phyloP scores from a whole-genome alignment of 2,113 vertebrate species.

The Hepsetus odoe region DNA sequence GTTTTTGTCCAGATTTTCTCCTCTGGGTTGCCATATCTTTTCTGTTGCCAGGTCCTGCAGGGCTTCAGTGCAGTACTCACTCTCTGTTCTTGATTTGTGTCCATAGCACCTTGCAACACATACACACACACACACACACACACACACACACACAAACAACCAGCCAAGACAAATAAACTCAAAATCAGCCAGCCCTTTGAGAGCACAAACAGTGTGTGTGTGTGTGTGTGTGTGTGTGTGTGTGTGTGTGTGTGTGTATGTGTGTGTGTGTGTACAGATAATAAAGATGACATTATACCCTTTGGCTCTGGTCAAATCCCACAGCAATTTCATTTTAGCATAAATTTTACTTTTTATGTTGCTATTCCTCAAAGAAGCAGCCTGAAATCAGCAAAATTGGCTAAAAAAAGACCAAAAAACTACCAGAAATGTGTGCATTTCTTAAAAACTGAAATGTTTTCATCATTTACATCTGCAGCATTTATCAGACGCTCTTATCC shows the following conservation, averaged over 20 bases:
- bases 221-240: not conserved
- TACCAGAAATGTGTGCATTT: too few species aligned
- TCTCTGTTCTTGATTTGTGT: not conserved
- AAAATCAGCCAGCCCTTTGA: not conserved
- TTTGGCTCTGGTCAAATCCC: not conserved
- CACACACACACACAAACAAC: constrained; percentile 7
- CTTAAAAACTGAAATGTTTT: too few species aligned
- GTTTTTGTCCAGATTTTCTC: constrained; percentile 8
- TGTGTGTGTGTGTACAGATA: not conserved
- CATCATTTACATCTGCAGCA: too few species aligned
- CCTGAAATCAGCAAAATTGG: too few species aligned
- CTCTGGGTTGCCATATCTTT: constrained; percentile 11
- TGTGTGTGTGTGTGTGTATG: too few species aligned
- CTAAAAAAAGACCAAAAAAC: too few species aligned
- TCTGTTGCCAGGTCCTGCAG: not conserved
- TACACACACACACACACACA: constrained; percentile 3
- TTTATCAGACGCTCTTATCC: too few species aligned
- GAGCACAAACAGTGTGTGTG: constrained; percentile 20
- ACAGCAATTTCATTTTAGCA: too few species aligned
- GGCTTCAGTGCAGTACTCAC: not conserved
- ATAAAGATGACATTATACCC: not conserved
- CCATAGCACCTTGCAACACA: not conserved
- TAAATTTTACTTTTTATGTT: not conserved
- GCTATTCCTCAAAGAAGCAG: too few species aligned
- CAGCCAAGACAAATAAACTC: not conserved